Base-by-base conservation (phyloP, 1,140 invertebrate genomes). In the Drosophila parabipectinata region DNA sequence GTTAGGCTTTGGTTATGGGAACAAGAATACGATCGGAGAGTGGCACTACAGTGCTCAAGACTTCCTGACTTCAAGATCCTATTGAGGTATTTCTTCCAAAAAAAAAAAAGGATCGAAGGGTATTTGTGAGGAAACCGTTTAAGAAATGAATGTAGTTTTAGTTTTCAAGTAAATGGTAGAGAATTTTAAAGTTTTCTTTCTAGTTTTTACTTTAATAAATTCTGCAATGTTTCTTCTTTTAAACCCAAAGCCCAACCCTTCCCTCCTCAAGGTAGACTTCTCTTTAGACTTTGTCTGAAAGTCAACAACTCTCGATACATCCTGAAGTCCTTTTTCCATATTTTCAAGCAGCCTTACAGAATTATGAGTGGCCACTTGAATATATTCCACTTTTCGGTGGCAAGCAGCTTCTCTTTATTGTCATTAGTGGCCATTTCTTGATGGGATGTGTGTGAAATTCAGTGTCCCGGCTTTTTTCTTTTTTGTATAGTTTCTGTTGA, bases 351-450 rank as follows among this genome's bases (percentile, higher is more conserved):
- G 68, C 66, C 55, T 30, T n/a, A 67, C 45, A 72, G 61, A 84
- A 83, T 77, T 83, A 83, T 83, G 80, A 83, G 80, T 84, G 77
- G 47, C 51, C 72, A 58, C 80, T 83, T 68, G 62, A 77, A 69
- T 56, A 77, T 58, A 79, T 83, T 84, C 41, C 39, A 48, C n/a
- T 60, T 55, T 63, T 74, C 26, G 56, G 54, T 26, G 30, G 15
- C 28, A 61, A 48, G 18, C 45, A 55, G 37, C 37, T 60, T 21
- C 57, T 60, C 63, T 64, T 80, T 85, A 72, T 87, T 87, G 82
- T 81, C 82, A 85, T 77, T 85, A 66, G 55, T 52, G 60, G 50
- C 53, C 32, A 50, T 6, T 64, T 56, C 48, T 57, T 59, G 66
- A 32, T 61, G 56, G 26, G 26, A 63, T 39, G 59, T 79, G 69